Conservation (phyloP, 2,797 vertebrate species). For the Pipistrellus pygmaeus region DNA sequence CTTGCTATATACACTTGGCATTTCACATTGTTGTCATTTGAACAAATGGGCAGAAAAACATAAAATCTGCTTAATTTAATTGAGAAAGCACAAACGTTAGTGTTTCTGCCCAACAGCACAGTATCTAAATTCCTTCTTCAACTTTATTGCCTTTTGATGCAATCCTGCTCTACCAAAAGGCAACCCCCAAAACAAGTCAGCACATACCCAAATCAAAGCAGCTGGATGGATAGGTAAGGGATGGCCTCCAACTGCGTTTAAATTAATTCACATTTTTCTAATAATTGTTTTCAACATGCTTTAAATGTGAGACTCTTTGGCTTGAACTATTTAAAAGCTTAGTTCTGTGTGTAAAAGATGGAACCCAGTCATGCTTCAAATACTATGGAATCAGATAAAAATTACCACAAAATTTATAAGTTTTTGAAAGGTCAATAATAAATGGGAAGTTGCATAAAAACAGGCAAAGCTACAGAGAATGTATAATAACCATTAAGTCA, state of each 20-base stretch:
- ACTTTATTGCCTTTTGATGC: constrained; percentile 76
- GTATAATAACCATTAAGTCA: constrained; percentile 85
- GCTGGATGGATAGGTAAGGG: constrained; percentile 70
- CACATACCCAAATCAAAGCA: constrained; percentile 72
- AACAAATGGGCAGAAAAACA: constrained; percentile 64
- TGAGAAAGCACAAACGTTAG: constrained; percentile 67
- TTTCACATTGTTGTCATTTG: constrained; percentile 67
- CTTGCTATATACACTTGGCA: constrained; percentile 46
- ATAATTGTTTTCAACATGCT: constrained; percentile 82
- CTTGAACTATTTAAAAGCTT: constrained; percentile 82
- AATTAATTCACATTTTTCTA: constrained; percentile 80
- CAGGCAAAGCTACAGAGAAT: constrained; percentile 78
- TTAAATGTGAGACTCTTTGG: constrained; percentile 76
- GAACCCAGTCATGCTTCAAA: constrained; percentile 82
- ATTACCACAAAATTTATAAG: constrained; percentile 78
- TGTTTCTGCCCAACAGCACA: constrained; percentile 76
- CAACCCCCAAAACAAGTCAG: constrained; percentile 78
- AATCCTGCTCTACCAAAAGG: constrained; percentile 73
- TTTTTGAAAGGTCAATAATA: constrained; percentile 85
- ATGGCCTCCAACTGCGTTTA: constrained; percentile 82
- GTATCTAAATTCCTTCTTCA: constrained; percentile 78
- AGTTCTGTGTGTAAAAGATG: constrained; percentile 63
- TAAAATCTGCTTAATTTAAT: constrained; percentile 76
- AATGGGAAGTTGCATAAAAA: constrained; percentile 78
- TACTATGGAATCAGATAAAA: constrained; percentile 78